Percentiles rank a stretch among this genome's conserved stretches.
Evolutionary conservation across 2,888 invertebrate species (phyloP).

Genomic region (Lydus trimaculatus): DNA sequence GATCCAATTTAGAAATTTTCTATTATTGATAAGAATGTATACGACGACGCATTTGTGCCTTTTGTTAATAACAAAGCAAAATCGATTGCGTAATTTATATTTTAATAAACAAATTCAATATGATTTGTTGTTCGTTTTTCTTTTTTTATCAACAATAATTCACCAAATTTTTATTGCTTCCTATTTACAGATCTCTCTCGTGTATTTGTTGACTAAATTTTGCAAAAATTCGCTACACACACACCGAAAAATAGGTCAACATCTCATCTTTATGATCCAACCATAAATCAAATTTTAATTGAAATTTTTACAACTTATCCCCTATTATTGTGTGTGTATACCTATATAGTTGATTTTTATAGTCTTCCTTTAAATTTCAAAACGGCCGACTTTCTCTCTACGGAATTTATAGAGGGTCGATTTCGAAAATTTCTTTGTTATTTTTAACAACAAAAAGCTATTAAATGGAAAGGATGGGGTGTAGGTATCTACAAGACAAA

Average conservation of each 20-base stretch:
- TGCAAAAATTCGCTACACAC: background rate
- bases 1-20: background rate
- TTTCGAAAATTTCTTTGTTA: background rate
- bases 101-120: background rate
- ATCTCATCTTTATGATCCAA: background rate
- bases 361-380: background rate
- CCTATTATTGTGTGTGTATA: no score
- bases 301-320: background rate
- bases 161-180: background rate
- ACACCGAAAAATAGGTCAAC: background rate
- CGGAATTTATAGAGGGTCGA: background rate
- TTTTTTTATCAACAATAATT: no score
- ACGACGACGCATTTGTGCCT: no score
- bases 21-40: background rate
- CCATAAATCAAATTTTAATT: background rate
- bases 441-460: background rate
- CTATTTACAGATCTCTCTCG: background rate
- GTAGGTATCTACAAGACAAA: background rate
- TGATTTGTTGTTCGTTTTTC: no score
- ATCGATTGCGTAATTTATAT: background rate
- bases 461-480: no score
- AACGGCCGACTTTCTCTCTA: background rate
- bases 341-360: background rate
- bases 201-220: background rate
- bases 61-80: background rate